A percentile compares a stretch with the other conserved stretches of the same genome.
Conservation (phyloP, 1,140 invertebrate species). For the Druon quercuslanigerum region DNA sequence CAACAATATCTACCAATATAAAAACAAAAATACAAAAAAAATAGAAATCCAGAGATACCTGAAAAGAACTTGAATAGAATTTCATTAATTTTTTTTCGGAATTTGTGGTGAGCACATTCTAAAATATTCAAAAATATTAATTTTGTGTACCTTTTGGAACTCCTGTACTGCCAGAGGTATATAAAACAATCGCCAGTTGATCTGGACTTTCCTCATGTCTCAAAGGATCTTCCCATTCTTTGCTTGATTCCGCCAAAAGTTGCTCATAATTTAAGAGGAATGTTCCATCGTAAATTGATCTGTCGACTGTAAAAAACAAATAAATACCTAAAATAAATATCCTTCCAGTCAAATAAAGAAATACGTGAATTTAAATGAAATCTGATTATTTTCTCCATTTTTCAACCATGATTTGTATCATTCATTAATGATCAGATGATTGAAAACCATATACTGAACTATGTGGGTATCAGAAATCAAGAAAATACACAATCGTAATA, state of each 20-base stretch:
- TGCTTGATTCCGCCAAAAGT: constrained; percentile 70
- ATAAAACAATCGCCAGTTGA: constrained; percentile 86
- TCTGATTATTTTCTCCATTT: no score
- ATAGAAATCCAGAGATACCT: no score
- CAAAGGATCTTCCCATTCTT: constrained; percentile 64
- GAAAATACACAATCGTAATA: no score
- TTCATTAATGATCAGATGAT: no score
- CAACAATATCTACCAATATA: no score
- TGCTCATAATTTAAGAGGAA: constrained; percentile 73
- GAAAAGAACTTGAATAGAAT: background rate
- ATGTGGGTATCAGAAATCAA: no score
- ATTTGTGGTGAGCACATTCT: no score
- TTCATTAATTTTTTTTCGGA: no score
- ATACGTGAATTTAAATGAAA: constrained; percentile 22
- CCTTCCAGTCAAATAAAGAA: background rate
- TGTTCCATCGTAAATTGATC: constrained; percentile 62
- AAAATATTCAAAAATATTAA: constrained; percentile 25
- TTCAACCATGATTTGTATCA: no score
- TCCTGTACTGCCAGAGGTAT: constrained; percentile 95
- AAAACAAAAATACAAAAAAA: no score
- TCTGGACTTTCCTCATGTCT: constrained; percentile 61
- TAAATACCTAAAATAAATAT: constrained; percentile 17
- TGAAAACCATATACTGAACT: no score
- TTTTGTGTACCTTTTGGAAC: constrained; percentile 86
- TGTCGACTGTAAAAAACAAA: constrained; percentile 59